Base-by-base conservation (phyloP, 2,797 vertebrate species). In the Acanthurus leucopareius region DNA sequence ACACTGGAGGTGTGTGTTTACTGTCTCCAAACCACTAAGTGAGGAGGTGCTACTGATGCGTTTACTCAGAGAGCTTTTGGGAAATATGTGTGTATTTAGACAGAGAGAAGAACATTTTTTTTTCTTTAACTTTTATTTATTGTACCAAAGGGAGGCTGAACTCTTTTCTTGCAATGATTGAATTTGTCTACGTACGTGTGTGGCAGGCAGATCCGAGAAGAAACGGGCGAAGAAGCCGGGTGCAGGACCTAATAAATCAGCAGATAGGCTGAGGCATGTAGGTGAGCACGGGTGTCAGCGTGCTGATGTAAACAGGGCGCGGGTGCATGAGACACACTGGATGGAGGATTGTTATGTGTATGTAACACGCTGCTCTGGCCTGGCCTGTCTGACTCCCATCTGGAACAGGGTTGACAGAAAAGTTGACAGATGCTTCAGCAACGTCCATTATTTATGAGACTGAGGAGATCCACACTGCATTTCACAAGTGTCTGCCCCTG, bases 401-500 rank as follows among this genome's bases (percentile, higher is more conserved):
- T 91, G 91, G 90, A 92, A 83, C 84, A 65, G 62, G 75, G 88
- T 81, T 92, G 90, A 91, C 91, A 91, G 90, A 88, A 82, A 81
- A 87, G 86, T 92, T 92, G 93, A 92, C 91, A 86, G 93, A 91
- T 92, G 91, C 88, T 91, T 89, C 86, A 56, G 84, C 83, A 13
- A 68, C 61, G 87, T 93, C 90, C 91, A 93, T 94, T 94, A 93
- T 94, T 93, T 93, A 93, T 94, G 91, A 93, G 91, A 77, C 77
- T 14, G 84, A 86, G 86, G 75, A 89, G 87, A 86, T 86, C 84
- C 85, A 58, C 82, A 73, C 68, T 45, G 77, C 87, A 75, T 91
- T 83, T 84, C 87, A 84, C 77, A 48, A 79, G 75, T 52, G 82
- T 85, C 85, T 87, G 85, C 86, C 68, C 22, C 88, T 84, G 77